Conservation (phyloP, 2,888 invertebrate species). For the Opisthograptis luteolata region DNA sequence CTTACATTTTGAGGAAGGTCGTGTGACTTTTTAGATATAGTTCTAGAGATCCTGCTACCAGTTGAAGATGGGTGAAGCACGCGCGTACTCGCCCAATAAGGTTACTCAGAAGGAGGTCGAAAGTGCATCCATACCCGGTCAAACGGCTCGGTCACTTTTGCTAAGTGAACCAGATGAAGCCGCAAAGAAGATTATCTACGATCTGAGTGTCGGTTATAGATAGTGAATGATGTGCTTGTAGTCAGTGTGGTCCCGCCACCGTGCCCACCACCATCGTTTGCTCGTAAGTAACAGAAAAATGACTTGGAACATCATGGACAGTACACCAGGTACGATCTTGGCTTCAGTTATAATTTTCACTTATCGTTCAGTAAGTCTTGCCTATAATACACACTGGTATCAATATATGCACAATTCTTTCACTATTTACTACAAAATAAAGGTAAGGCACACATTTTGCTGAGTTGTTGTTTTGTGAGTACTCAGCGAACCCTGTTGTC, state of each 20-base stretch:
- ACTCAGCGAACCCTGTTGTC: slow-evolving; percentile 37
- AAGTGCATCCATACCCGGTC: slow-evolving; percentile 70
- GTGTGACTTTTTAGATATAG: slow-evolving; percentile 34
- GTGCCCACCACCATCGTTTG: slow-evolving; percentile 12
- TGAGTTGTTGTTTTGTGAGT: slow-evolving; percentile 31
- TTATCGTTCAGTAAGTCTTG: background rate
- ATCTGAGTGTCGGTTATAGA: slow-evolving; percentile 57
- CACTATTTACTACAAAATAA: slow-evolving; percentile 14
- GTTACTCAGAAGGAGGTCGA: slow-evolving; percentile 68
- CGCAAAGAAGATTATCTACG: slow-evolving; percentile 56
- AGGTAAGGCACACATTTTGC: slow-evolving; percentile 17
- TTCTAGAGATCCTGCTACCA: slow-evolving; percentile 38
- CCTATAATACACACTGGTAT: background rate
- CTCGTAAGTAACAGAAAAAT: slow-evolving; percentile 37
- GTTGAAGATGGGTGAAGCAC: slow-evolving; percentile 48
- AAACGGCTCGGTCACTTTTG: slow-evolving; percentile 65
- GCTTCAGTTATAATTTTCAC: background rate
- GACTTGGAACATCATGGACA: slow-evolving; percentile 34
- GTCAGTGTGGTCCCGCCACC: slow-evolving; percentile 28
- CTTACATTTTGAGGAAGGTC: slow-evolving; percentile 52
- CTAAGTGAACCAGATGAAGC: slow-evolving; percentile 60
- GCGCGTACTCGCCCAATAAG: slow-evolving; percentile 50
- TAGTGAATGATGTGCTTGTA: slow-evolving; percentile 64
- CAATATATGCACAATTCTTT: background rate
- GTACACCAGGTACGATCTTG: slow-evolving; percentile 32